A percentile compares a stretch with the other conserved stretches of the same genome.
These are phyloP conservation scores for Agrenia bidenticulata DNA, from an alignment of 2,888 invertebrate genomes.

Conservation along the genomic window DNA sequence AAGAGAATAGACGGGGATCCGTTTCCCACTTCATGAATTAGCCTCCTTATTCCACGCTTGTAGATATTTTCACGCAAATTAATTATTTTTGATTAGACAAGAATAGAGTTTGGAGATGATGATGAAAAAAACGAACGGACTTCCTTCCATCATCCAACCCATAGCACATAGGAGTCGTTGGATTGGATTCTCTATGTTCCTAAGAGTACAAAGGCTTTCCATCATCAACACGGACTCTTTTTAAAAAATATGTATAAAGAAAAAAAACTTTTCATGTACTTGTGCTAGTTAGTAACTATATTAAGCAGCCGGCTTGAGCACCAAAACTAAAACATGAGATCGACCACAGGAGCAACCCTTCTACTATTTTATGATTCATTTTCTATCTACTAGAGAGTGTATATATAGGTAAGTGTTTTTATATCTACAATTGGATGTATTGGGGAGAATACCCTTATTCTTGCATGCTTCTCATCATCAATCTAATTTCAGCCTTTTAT, in stretches of 20 bases:
- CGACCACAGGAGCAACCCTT: slow-evolving; percentile 6
- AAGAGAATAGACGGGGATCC: slow-evolving; percentile 20
- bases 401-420: not conserved
- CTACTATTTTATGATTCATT: not conserved
- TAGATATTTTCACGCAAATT: slow-evolving; percentile 43
- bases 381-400: too few species aligned
- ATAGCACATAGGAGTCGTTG: too few species aligned
- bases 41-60: slow-evolving; percentile 2
- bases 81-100: slow-evolving; percentile 51
- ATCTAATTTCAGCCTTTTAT: slow-evolving; percentile 23
- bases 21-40: slow-evolving; percentile 9
- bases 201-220: too few species aligned
- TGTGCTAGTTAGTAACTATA: too few species aligned
- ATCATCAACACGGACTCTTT: too few species aligned
- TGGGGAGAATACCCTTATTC: not conserved
- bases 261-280: too few species aligned
- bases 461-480: slow-evolving; percentile 22
- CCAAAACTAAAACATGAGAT: too few species aligned
- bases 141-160: not conserved
- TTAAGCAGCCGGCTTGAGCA: too few species aligned
- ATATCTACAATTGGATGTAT: not conserved
- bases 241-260: too few species aligned
- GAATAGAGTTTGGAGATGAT: slow-evolving; percentile 30
- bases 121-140: slow-evolving; percentile 1
- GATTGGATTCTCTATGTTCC: too few species aligned